phyloP scores from a whole-genome alignment of 2,888 invertebrate species.

The Autographa pulchrina region DNA sequence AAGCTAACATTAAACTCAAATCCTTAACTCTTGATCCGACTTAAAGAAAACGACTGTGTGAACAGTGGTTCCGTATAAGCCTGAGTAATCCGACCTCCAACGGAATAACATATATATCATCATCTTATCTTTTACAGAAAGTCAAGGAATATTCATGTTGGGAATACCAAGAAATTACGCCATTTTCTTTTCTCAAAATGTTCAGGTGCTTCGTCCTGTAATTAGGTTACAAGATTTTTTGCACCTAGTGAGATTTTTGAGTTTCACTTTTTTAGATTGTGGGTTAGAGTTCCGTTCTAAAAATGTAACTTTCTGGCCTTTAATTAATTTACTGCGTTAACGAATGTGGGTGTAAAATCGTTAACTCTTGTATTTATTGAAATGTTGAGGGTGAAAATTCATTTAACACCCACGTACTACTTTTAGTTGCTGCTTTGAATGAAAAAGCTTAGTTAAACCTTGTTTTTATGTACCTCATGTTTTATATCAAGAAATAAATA shows the following conservation, averaged over 20 bases:
- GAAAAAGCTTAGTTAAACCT: no score
- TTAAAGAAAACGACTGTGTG: conserved; percentile 43
- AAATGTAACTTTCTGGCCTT: neutral
- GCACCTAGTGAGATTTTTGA: neutral
- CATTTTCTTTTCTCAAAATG: neutral
- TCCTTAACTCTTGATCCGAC: conserved; percentile 39
- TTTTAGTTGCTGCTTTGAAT: no score
- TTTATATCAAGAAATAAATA: no score
- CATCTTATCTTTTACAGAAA: neutral
- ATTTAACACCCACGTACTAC: no score
- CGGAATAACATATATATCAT: conserved; percentile 9
- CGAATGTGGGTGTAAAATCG: neutral
- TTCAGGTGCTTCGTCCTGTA: neutral
- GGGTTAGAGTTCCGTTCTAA: no score
- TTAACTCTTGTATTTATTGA: neutral
- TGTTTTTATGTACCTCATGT: no score
- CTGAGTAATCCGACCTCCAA: conserved; percentile 13
- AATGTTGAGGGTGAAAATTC: no score
- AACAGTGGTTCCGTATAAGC: conserved; percentile 35
- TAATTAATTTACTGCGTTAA: neutral
- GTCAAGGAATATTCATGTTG: neutral
- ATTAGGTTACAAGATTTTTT: neutral
- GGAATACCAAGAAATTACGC: neutral
- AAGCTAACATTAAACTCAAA: conserved; percentile 33
- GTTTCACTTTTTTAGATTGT: no score